Base-by-base conservation (phyloP, 2,797 vertebrate species). In the Xiphorhynchus erythropygius region DNA sequence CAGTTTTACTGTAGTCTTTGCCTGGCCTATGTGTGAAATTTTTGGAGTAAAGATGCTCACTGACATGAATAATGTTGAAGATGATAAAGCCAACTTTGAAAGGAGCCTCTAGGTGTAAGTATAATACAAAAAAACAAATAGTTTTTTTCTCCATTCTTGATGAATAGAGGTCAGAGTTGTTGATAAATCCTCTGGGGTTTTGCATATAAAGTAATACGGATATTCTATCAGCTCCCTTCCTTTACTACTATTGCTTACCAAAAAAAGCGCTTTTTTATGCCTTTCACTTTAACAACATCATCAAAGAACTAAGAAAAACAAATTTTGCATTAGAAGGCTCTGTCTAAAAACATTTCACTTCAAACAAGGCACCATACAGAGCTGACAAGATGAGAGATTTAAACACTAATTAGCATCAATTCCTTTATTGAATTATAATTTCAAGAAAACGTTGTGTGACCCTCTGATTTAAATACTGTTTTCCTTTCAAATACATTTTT, bases 321-420 rank as follows among this genome's bases (percentile, higher is more conserved):
- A 91, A 85, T 96, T 85, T 78, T 81, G 39, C 53, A 80, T 87
- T 93, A 87, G 39, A 93, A 86, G 18, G 5, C 62, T 85, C 32
- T 65, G 75, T 92, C 17, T 1, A 68, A 91, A 92, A 92, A 69
- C 44, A 78, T 91, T 94, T 95, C 62, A 76, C 68, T 91, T 95
- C 91, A 96, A 93, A 96, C 53, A 86, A 75, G 67, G 79, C 79
- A 93, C 69, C 85, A 79, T 53, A 79, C 9, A 95, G 63, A 85
- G 71, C 65, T 89, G 79, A 89, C 84, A 93, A 92, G 78, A 95
- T 30, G 41, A 95, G 78, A 57, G 37, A 94, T 92, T 93, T 91
- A 94, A 96, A 92, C 4, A n/a, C 35, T 91, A 89, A 96, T 93
- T 89, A 92, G 39, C 73, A 92, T 94, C 46, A 60, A 59, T 88